Percentiles rank a stretch among this genome's conserved stretches.
These are phyloP conservation scores for Trachelus iudaicus DNA, from an alignment of 2,888 invertebrate genomes.

Conservation along the genomic window DNA sequence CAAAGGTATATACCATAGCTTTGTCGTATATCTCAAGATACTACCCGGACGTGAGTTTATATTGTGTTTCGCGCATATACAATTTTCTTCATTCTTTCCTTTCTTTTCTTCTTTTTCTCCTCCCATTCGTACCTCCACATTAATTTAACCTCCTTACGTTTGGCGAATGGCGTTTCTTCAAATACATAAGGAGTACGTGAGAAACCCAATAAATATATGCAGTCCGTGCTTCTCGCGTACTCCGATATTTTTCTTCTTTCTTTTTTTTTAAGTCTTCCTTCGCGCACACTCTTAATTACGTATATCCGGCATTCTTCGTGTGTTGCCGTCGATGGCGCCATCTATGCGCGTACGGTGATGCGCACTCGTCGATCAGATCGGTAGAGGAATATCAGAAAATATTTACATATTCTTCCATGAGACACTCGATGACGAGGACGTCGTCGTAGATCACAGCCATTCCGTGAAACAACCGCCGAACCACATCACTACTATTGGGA, in stretches of 20 bases:
- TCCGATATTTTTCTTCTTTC: neutral
- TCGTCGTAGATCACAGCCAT: slow-evolving; percentile 76
- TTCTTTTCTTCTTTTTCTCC: neutral
- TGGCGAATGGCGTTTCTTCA: too few species aligned
- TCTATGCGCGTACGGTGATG: neutral
- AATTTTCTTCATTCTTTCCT: neutral
- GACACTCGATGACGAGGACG: neutral
- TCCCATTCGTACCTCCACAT: neutral
- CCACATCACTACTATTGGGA: slow-evolving; percentile 88
- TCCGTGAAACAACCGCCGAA: slow-evolving; percentile 85
- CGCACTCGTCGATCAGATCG: slow-evolving; percentile 6
- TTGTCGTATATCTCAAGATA: neutral
- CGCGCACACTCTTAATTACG: neutral
- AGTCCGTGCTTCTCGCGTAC: neutral
- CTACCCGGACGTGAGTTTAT: neutral
- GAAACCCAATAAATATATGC: neutral
- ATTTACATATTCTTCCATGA: slow-evolving; percentile 29
- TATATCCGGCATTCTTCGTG: neutral
- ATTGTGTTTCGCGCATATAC: neutral
- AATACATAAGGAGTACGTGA: neutral
- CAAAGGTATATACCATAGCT: neutral
- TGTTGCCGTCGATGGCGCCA: neutral
- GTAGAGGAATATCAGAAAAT: slow-evolving; percentile 11
- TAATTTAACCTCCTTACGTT: too few species aligned
- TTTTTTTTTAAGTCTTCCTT: neutral